Percentiles rank a stretch among this genome's conserved stretches.
These are phyloP conservation scores for Papilio protenor DNA, from an alignment of 2,888 invertebrate species.

Conservation along the genomic window DNA sequence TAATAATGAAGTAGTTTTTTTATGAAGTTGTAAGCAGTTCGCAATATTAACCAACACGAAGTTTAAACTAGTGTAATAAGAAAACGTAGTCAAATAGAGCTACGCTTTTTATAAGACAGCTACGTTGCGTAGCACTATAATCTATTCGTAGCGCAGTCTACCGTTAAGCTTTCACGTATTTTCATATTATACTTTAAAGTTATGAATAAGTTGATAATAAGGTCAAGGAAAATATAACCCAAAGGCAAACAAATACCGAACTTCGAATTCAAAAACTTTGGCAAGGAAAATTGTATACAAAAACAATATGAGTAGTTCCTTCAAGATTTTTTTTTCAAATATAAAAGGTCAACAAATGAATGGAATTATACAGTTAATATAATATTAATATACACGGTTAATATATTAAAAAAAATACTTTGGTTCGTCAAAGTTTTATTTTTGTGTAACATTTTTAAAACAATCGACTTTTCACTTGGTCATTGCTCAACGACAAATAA, in stretches of 20 bases:
- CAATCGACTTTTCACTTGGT: neutral
- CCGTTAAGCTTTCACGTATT: neutral
- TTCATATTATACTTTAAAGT: neutral
- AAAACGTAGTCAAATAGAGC: neutral
- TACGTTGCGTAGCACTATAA: slow-evolving; percentile 8
- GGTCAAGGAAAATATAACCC: slow-evolving; percentile 4
- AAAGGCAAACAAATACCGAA: slow-evolving; percentile 15
- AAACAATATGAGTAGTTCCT: neutral
- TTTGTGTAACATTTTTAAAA: neutral
- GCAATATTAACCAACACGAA: slow-evolving; percentile 9
- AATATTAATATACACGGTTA: neutral
- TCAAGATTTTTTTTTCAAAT: neutral
- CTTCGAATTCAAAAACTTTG: slow-evolving; percentile 32
- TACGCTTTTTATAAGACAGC: neutral
- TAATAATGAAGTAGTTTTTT: slow-evolving; percentile 66
- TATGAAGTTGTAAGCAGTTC: slow-evolving; percentile 2
- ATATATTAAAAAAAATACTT: neutral
- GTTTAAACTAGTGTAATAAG: neutral
- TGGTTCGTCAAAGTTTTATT: neutral
- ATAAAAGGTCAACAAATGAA: neutral
- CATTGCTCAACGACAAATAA: neutral
- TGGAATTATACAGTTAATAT: neutral
- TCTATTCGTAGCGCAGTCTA: neutral
- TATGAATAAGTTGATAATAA: neutral
- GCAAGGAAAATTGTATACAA: neutral